Evolutionary conservation across 2,113 vertebrate genomes (phyloP).

Genomic region (Tyto alba): DNA sequence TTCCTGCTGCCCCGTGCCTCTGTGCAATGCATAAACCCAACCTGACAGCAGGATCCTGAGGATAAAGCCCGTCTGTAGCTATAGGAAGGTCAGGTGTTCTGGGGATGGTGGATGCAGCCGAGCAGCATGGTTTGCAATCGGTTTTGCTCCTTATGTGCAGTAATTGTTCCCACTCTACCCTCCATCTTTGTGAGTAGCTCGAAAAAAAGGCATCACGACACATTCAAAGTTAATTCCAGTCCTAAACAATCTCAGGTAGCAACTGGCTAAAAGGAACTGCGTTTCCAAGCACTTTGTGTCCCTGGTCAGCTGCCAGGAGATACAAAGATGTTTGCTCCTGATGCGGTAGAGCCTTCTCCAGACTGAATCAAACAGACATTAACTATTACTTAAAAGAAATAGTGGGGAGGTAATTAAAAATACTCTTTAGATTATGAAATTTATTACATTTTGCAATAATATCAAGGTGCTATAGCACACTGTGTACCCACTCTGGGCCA

Average conservation of each 20-base stretch:
- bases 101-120: fast-evolving
- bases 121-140: not conserved
- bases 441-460: not conserved
- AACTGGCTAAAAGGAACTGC: not conserved
- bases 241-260: not conserved
- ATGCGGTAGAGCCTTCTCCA: not conserved
- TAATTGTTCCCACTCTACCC: not conserved
- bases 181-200: fast-evolving
- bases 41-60: not conserved
- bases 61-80: not conserved
- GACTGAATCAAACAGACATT: not conserved
- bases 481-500: not conserved
- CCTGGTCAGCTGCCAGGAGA: not conserved
- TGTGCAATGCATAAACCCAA: not conserved
- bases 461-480: not conserved
- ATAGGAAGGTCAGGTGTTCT: too few species aligned
- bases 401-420: not conserved
- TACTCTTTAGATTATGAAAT: not conserved
- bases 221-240: not conserved
- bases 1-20: fast-evolving
- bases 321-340: not conserved
- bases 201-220: not conserved
- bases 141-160: fast-evolving
- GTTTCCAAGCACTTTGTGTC: not conserved
- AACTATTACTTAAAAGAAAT: not conserved